Conservation (phyloP, 2,113 vertebrate genomes). For the Gallinago paraguaiae region DNA sequence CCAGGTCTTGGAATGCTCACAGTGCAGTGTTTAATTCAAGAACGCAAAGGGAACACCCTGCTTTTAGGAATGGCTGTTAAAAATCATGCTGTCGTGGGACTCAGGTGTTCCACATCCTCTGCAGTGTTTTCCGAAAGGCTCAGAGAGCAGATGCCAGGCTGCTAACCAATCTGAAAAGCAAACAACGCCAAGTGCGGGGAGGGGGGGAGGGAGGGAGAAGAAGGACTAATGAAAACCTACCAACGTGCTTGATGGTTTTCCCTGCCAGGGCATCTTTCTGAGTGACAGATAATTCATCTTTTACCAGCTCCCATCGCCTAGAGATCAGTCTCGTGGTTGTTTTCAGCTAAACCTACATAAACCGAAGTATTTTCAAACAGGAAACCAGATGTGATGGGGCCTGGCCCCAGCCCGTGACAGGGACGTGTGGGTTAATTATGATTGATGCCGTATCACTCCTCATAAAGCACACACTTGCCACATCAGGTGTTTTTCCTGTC, state of each 20-base stretch:
- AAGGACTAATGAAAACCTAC: conserved; percentile 61
- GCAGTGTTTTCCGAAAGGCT: conserved; percentile 34
- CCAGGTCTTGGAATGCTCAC: neutral
- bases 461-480: conserved; percentile 72
- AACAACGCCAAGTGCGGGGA: neutral
- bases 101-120: neutral
- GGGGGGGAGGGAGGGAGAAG: neutral
- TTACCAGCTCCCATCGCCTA: conserved; percentile 69
- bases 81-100: neutral
- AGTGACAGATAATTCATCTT: conserved; percentile 83
- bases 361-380: conserved; percentile 76
- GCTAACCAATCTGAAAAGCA: conserved; percentile 59
- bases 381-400: conserved; percentile 82
- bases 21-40: neutral
- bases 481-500: conserved; percentile 69
- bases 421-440: conserved; percentile 82
- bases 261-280: conserved; percentile 62
- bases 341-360: conserved; percentile 74
- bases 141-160: conserved; percentile 57
- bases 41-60: neutral
- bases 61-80: neutral
- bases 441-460: conserved; percentile 80
- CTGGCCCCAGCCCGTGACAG: conserved; percentile 67
- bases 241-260: conserved; percentile 67
- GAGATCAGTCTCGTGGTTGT: conserved; percentile 73